Base-by-base conservation (phyloP, 2,888 invertebrate genomes). In the Dermolepida albohirtum region DNA sequence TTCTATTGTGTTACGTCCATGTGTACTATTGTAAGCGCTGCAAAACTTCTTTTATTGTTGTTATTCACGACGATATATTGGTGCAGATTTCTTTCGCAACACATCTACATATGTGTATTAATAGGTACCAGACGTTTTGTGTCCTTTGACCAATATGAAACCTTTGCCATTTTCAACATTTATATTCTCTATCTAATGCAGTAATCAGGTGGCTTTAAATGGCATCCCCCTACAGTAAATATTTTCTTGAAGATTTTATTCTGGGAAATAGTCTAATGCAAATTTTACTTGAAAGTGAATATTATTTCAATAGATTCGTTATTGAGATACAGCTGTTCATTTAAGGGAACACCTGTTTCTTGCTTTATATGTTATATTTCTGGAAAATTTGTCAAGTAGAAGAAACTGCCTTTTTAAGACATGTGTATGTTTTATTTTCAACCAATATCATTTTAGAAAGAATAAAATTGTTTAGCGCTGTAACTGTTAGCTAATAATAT, bases 121-220 rank as follows among this genome's bases (percentile, higher is more conserved):
- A 62, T 62, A 62, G 59, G 34, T 39, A 22, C 16, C 43, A 49
- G 39, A 62, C 59, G 34, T 34, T 17, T 34, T 34, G 17, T 68
- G 70, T 64, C 68, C 71, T 71, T 70, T 71, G 71, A 70, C 70
- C 71, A 50, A 67, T 66, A 62, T 64, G 62, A 51, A 63, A 57
- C 64, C 70, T 63, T 65, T 69, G 52, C 62, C 57, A 59, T 55
- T 64, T 34, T 34, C 6, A 34, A 34, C 10, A 6, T 5, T 34
- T 5, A 34, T 34, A 34, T 6, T 7, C 34, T 34, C 34, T 8
- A 8, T 5, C 34, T 34, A 34, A 34, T 34, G 10, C 34, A 54
- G 22, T 22, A 22, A 40, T 54, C 40, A 54, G 54, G 39, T 54
- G 54, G 39, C 40, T 54, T 27, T 22, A 51, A 29, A 27, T 17